Evolutionary conservation across 2,888 invertebrate species (phyloP).

Genomic region (Nomada fucata): DNA sequence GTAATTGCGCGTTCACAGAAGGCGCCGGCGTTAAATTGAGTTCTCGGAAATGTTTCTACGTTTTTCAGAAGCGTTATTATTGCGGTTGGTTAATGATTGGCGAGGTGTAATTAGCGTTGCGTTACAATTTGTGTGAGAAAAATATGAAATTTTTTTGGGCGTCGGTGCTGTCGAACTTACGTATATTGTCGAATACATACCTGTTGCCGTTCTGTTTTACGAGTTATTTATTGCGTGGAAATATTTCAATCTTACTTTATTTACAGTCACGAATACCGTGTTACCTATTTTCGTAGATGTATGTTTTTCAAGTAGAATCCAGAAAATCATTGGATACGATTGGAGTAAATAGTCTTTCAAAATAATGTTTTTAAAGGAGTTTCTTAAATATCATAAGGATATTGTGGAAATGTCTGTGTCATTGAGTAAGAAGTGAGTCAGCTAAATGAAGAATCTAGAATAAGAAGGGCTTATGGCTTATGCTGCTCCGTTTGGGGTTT

Average conservation of each 20-base stretch:
- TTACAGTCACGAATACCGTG: too few species aligned
- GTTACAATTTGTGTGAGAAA: not conserved
- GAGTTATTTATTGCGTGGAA: not conserved
- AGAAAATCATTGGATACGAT: too few species aligned
- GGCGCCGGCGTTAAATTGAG: not conserved
- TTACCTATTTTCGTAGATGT: too few species aligned
- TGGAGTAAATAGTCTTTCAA: too few species aligned
- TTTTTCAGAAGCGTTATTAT: slow-evolving; percentile 1
- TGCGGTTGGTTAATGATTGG: not conserved
- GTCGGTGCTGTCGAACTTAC: too few species aligned
- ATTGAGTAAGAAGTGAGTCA: not conserved
- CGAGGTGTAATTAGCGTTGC: not conserved
- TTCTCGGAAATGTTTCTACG: slow-evolving; percentile 12
- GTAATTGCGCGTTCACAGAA: not conserved
- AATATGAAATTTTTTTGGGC: not conserved
- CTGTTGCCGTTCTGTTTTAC: not conserved
- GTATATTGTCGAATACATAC: too few species aligned
- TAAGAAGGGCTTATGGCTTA: slow-evolving; percentile 19
- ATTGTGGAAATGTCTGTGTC: not conserved
- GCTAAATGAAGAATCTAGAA: slow-evolving; percentile 44
- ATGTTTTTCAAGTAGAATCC: too few species aligned
- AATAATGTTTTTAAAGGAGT: too few species aligned
- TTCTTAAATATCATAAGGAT: not conserved
- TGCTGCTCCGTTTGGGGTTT: slow-evolving; percentile 45
- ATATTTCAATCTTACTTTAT: not conserved